Evolutionary conservation across 2,113 vertebrate genomes (phyloP), one percentile per base, ranked within the genome.

Genomic region (Scomber colias): DNA sequence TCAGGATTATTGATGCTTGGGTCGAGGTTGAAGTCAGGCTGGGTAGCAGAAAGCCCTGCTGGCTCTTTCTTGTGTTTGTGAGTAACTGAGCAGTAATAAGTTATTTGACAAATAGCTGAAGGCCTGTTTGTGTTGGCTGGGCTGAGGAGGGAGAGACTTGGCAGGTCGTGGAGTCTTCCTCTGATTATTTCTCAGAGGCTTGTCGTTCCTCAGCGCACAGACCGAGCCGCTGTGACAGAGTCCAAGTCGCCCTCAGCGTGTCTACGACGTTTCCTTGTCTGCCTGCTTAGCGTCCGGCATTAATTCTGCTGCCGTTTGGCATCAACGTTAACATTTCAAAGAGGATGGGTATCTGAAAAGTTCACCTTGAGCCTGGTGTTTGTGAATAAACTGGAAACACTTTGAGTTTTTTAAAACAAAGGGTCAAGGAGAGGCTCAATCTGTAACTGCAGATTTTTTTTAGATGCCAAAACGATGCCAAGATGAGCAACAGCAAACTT

Each of bases 101-200:
- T 85, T 75, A 63, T 85, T 79, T 30, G 77, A 81, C 87, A 89
- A 88, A 91, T 77, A 88, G 91, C 90, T 70, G 48, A 61, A 88
- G 85, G 90, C 83, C 70, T 84, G 82, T 87, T 78, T 90, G 81
- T 45, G 55, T 86, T 89, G 83, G 85, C 85, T 77, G 59, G 17
- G 53, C 17, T 13, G 19, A 17, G 31, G 21, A 73, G 67, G 48
- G 68, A 68, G 40, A 74, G 70, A 84, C 86, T 87, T 83, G 76
- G 79, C 75, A 55, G 57, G 50, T 81, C 14, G 24, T 24, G 17
- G 63, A 67, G 72, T 53, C 64, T 75, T 75, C 69, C 27, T 53
- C 75, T 75, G 83, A 83, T 86, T 82, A 72, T 82, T 84, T 79
- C 69, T 71, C 81, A 21, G 87, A 88, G 71, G 62, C 74, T 44